A percentile compares a stretch with the other conserved stretches of the same genome.
phyloP scores from a whole-genome alignment of 2,797 vertebrate genomes.

The Eremophila alpestris region DNA sequence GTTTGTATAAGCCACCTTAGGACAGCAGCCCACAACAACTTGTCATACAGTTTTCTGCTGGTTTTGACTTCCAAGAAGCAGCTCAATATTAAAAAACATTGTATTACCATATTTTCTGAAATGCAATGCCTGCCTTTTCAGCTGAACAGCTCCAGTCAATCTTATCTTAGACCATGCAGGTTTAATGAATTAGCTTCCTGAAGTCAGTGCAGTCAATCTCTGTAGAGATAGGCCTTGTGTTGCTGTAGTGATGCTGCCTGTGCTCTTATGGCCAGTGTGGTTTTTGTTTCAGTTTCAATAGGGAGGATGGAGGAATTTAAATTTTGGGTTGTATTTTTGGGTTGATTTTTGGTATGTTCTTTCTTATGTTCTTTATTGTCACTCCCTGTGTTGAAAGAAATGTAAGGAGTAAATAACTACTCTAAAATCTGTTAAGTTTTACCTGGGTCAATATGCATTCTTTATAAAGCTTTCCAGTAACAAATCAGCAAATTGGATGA shows the following conservation, averaged over 20 bases:
- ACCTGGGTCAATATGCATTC: neutral
- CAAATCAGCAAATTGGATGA: neutral
- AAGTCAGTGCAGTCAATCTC: neutral
- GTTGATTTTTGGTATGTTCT: neutral
- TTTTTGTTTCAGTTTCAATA: neutral
- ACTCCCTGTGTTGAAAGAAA: neutral
- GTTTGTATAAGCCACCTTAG: neutral
- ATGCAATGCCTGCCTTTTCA: neutral
- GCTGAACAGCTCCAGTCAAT: neutral
- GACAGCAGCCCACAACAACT: neutral
- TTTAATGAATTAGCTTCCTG: neutral
- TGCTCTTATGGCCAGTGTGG: neutral
- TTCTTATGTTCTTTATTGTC: neutral
- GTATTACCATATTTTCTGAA: neutral
- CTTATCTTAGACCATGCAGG: neutral
- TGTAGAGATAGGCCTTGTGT: neutral
- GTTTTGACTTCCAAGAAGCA: neutral
- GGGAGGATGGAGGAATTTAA: neutral
- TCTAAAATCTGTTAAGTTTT: neutral
- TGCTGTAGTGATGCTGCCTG: neutral
- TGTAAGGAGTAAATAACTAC: neutral
- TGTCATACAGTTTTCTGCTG: neutral
- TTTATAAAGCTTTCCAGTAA: neutral
- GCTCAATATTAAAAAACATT: neutral
- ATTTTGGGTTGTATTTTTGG: neutral